Evolutionary conservation across 2,888 invertebrate genomes (phyloP), one percentile per base, ranked within the genome.

Genomic region (Lasiommata megera): DNA sequence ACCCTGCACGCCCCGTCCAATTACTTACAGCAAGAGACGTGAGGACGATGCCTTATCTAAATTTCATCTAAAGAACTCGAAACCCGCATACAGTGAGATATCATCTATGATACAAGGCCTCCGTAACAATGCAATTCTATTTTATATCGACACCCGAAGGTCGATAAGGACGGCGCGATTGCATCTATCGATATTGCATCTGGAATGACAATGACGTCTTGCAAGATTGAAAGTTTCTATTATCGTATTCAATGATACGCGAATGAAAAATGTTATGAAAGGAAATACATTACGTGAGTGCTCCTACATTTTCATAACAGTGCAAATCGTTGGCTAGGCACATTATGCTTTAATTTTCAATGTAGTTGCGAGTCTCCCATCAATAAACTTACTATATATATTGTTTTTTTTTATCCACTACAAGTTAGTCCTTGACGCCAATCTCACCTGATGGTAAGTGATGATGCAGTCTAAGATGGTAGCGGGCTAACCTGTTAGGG

Each of bases 11-110:
- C 80, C 80, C 79, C 73, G 77, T 82, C 83, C 89, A 89, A 88
- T 88, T 89, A 89, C 88, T 88, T 86, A 82, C 80, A 73, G 72
- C 69, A 73, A 73, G 76, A 77, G 78, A 62, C 61, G 61, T 61
- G 75, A 69, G 73, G 74, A 73, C 72, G 64, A 67, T 63, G 68
- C 67, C 72, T 77, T 87, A 88, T 89, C 88, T 84, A 77, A 85
- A 87, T 83, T 85, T 82, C 82, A 88, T 88, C 89, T 77, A 65
- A 78, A 80, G 79, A 78, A 80, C 59, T 63, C 61, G 51, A 54
- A 60, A 59, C 59, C 59, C 56, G 56, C 51, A 54, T 40, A 60
- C 40, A 38, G 43, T 31, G 34, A 46, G 64, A 58, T 64, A 60
- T 7, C 14, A 62, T 64, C 73, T 54, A 56, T 54, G 54, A 60